These are phyloP conservation scores for Oophaga pumilio DNA, from an alignment of 2,113 vertebrate genomes.

Conservation along the genomic window DNA sequence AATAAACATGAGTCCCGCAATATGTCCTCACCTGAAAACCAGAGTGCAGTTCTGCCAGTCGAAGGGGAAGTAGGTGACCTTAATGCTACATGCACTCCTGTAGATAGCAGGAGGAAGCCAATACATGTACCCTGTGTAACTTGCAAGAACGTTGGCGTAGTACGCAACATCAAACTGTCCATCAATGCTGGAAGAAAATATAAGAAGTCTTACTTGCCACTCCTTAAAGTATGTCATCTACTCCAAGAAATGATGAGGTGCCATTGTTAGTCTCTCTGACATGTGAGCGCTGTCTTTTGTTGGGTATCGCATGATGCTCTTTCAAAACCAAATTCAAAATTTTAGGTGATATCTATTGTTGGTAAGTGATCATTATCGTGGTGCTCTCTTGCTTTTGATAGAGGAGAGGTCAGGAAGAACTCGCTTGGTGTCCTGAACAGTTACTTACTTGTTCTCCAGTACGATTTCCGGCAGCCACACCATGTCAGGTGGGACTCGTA, in stretches of 20 bases:
- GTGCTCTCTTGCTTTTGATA: neutral
- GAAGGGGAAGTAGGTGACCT: conserved; percentile 89
- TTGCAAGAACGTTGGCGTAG: conserved; percentile 81
- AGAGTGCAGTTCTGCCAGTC: conserved; percentile 92
- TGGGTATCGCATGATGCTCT: neutral
- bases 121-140: conserved; percentile 67
- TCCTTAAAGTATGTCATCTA: neutral
- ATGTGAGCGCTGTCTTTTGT: neutral
- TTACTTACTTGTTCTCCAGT: conserved; percentile 88
- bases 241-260: neutral
- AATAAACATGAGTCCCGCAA: neutral
- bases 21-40: conserved; percentile 78
- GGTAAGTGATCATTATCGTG: neutral
- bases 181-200: conserved; percentile 75
- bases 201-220: neutral
- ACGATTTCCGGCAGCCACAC: conserved; percentile 91
- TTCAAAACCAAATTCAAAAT: neutral
- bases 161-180: conserved; percentile 88
- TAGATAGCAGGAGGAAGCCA: conserved; percentile 91
- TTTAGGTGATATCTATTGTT: too few relatives aligned
- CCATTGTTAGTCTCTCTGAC: neutral
- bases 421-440: neutral
- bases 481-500: conserved; percentile 75
- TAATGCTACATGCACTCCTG: conserved; percentile 83
- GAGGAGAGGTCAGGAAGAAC: neutral